Evolutionary conservation across 2,888 invertebrate genomes (phyloP).

Genomic region (Leucoma salicis): DNA sequence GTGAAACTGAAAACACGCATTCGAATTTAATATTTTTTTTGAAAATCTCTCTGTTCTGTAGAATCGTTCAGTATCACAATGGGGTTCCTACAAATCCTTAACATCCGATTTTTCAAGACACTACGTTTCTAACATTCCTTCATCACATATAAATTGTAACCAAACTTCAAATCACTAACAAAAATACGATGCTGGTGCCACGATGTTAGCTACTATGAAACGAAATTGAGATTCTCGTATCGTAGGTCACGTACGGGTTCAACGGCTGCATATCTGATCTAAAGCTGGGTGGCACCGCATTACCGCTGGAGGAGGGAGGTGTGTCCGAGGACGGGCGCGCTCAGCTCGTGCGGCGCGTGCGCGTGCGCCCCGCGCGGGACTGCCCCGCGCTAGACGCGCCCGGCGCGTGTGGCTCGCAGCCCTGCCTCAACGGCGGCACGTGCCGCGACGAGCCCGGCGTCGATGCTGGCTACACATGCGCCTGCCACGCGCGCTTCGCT

Average conservation of each 20-base stretch:
- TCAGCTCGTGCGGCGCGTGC: constrained; percentile 59
- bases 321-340: constrained; percentile 57
- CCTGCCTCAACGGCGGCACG: constrained; percentile 79
- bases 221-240: background rate
- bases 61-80: too few relatives aligned
- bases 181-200: too few relatives aligned
- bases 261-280: constrained; percentile 96
- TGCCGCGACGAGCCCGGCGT: constrained; percentile 79
- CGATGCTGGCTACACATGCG: constrained; percentile 85
- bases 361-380: constrained; percentile 46
- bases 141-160: too few relatives aligned
- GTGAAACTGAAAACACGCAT: too few relatives aligned
- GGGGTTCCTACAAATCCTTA: too few relatives aligned
- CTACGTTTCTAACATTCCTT: too few relatives aligned
- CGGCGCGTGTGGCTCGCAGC: constrained; percentile 61
- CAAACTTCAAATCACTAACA: too few relatives aligned
- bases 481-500: constrained; percentile 89
- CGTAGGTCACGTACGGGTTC: constrained; percentile 91
- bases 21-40: too few relatives aligned
- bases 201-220: too few relatives aligned
- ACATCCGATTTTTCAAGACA: too few relatives aligned
- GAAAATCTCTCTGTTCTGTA: too few relatives aligned
- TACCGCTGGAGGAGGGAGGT: constrained; percentile 85
- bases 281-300: constrained; percentile 86
- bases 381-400: constrained; percentile 61